Evolutionary conservation across 2,797 vertebrate species (phyloP), one percentile per base, ranked within the genome.

Genomic region (Propithecus deckenii): DNA sequence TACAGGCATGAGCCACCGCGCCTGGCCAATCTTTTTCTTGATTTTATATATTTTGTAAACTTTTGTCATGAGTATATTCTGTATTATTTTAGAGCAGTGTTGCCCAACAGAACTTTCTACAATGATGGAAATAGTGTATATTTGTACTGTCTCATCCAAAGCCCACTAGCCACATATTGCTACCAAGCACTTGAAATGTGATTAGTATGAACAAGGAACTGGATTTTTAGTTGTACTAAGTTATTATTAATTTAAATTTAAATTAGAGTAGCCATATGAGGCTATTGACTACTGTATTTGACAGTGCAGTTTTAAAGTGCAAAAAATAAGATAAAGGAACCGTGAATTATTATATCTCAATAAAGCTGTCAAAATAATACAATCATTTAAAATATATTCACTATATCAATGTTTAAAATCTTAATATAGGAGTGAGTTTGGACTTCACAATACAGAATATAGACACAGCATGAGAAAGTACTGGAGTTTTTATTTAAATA

Each of bases 341-440:
- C 1, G 0, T 80, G 43, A 76, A 88, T 59, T 85, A 25, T 52
- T 57, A 25, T 57, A 81, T n/a, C 18, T 76, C 86, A 95, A 32
- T 50, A 89, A 93, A 86, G 46, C 17, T 94, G 17, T 52, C 80
- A 91, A 81, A 78, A 67, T 85, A 94, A 75, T 71, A 67, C 38
- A 79, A 80, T 1, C 25, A 76, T 79, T 81, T 89, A 76, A 94
- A 93, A 74, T 85, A 6, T 83, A 30, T 50, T 93, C 72, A 59
- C n/a, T 84, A 32, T 20, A 88, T 69, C 59, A 72, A 92, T 12
- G 20, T 91, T 81, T 78, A 46, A 86, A 81, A 83, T 76, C 80
- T 28, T 22, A 32, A 28, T 65, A 8, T 72, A 50, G 25, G 30
- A 65, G 28, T 91, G n/a, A 74, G 13, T 86, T 78, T 94, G 23